Percentiles rank a stretch among this genome's conserved stretches.
Evolutionary conservation across 2,888 invertebrate genomes (phyloP).

Genomic region (Apodemia mormo): DNA sequence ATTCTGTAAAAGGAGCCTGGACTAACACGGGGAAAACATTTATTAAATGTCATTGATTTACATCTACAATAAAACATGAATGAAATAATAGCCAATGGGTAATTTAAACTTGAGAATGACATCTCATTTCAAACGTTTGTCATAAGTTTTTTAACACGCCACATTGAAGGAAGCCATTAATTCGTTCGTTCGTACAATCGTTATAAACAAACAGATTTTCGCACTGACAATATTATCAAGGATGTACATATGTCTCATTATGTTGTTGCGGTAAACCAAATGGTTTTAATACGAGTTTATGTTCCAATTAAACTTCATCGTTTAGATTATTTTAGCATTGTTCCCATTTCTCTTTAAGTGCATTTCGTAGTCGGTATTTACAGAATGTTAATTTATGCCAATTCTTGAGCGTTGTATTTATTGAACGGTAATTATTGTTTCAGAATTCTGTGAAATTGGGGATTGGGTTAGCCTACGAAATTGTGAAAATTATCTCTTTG

Average conservation of each 20-base stretch:
- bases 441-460: no score
- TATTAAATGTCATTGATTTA: no score
- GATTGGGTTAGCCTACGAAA: no score
- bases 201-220: conserved; percentile 8
- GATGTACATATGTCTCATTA: conserved; percentile 1
- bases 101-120: not conserved
- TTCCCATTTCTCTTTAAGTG: conserved; percentile 51
- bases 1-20: no score
- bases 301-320: conserved; percentile 55
- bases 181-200: conserved; percentile 39
- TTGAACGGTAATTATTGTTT: not conserved
- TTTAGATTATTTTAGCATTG: conserved; percentile 52
- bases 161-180: not conserved
- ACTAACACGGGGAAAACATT: no score
- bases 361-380: conserved; percentile 48
- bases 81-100: no score
- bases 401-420: conserved; percentile 24
- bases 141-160: not conserved
- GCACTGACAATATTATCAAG: conserved; percentile 3
- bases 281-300: conserved; percentile 51
- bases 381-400: conserved; percentile 42
- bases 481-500: no score
- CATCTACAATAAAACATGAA: no score
- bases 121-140: not conserved
- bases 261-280: conserved; percentile 48